These are phyloP conservation scores for Ophiodon elongatus DNA, from an alignment of 2,113 vertebrate genomes.

Conservation along the genomic window DNA sequence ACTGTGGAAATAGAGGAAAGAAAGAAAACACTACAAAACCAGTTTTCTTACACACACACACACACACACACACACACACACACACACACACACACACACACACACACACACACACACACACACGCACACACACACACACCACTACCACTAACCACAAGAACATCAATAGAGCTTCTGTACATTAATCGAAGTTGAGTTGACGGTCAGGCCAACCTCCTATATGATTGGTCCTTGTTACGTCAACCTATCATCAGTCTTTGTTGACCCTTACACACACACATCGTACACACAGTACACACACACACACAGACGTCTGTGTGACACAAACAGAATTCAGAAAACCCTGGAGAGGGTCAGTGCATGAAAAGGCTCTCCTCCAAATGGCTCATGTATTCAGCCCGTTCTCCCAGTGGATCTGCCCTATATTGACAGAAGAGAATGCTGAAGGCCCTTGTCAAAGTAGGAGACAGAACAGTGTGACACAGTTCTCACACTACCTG, in stretches of 20 bases:
- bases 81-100: not conserved
- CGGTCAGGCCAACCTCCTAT: constrained; percentile 34
- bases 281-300: not conserved
- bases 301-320: constrained; percentile 35
- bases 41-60: not conserved
- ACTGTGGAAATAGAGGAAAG: not conserved
- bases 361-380: constrained; percentile 74
- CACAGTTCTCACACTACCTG: constrained; percentile 79
- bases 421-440: constrained; percentile 77
- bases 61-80: not conserved
- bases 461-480: constrained; percentile 63
- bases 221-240: constrained; percentile 57
- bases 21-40: not conserved
- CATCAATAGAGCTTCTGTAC: constrained; percentile 28
- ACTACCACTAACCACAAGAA: not conserved
- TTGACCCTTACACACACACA: constrained; percentile 38
- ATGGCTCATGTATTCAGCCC: constrained; percentile 69
- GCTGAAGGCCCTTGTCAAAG: constrained; percentile 66
- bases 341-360: constrained; percentile 59
- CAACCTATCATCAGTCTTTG: constrained; percentile 68
- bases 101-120: not conserved
- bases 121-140: too few species aligned
- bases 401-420: constrained; percentile 62
- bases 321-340: constrained; percentile 73
- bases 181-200: constrained; percentile 51